A percentile compares a stretch with the other conserved stretches of the same genome.
Conservation (phyloP, 2,113 vertebrate genomes). For the Plecturocebus donacophilus region DNA sequence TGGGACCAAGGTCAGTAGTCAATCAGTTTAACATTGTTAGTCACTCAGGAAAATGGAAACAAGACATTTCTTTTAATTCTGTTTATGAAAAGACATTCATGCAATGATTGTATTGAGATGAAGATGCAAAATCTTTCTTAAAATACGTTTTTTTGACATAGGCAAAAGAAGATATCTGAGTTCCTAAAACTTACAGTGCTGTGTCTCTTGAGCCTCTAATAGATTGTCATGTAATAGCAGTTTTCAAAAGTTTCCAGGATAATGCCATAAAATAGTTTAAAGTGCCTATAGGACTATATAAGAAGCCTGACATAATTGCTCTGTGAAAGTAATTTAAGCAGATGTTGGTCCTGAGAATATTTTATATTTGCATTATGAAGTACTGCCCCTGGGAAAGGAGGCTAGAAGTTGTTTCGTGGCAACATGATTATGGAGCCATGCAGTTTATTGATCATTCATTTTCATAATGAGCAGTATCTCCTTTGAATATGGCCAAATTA, state of each 20-base stretch:
- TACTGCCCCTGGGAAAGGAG: neutral
- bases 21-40: neutral
- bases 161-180: neutral
- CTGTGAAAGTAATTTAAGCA: neutral
- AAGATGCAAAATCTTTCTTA: neutral
- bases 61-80: neutral
- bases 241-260: neutral
- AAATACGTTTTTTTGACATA: neutral
- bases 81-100: neutral
- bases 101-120: neutral
- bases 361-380: conserved; percentile 5
- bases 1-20: neutral
- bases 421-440: neutral
- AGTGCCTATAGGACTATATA: neutral
- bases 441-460: neutral
- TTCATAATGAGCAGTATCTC: neutral
- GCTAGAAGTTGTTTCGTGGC: neutral
- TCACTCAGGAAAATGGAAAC: neutral
- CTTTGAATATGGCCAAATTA: neutral
- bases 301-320: neutral
- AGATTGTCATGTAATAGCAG: neutral
- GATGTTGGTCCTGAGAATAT: neutral
- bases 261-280: neutral
- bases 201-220: neutral
- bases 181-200: neutral